Evolutionary conservation across 35 echinoderm and acorn worm species (phyloP).

Genomic region (Hemicentrotus pulcherrimus): DNA sequence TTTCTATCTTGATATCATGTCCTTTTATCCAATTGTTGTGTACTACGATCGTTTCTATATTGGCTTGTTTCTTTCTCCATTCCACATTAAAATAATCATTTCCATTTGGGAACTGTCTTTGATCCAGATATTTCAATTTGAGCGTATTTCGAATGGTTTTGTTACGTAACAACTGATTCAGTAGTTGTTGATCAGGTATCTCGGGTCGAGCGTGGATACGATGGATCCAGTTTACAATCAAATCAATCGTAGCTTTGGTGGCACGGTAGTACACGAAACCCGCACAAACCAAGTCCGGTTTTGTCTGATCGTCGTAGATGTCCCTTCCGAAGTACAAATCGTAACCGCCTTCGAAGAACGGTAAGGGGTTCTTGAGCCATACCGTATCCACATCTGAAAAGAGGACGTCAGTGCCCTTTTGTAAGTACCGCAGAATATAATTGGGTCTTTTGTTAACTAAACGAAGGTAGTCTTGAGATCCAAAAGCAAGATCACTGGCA

Average conservation of each 20-base stretch:
- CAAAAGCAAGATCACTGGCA: slow-evolving; percentile 10
- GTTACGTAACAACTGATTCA: slow-evolving; percentile 56
- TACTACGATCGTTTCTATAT: slow-evolving; percentile 59
- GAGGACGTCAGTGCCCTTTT: slow-evolving; percentile 62
- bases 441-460: slow-evolving; percentile 78
- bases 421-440: slow-evolving; percentile 62
- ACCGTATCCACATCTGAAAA: slow-evolving; percentile 85
- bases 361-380: slow-evolving; percentile 82
- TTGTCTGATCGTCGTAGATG: neutral
- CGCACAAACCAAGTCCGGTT: slow-evolving; percentile 48
- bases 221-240: slow-evolving; percentile 58
- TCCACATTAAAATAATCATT: slow-evolving; percentile 55
- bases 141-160: slow-evolving; percentile 1
- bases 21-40: slow-evolving; percentile 88
- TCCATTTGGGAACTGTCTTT: slow-evolving; percentile 74
- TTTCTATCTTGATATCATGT: slow-evolving; percentile 60
- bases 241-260: slow-evolving; percentile 48
- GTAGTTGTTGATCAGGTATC: slow-evolving; percentile 65
- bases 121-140: slow-evolving; percentile 54
- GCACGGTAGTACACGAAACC: slow-evolving; percentile 77
- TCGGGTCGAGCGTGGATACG: slow-evolving; percentile 33
- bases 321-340: slow-evolving; percentile 74
- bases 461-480: slow-evolving; percentile 63
- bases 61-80: slow-evolving; percentile 44
- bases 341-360: slow-evolving; percentile 69